Evolutionary conservation across 2,113 vertebrate species (phyloP).

Genomic region (Dipodomys stephensi): DNA sequence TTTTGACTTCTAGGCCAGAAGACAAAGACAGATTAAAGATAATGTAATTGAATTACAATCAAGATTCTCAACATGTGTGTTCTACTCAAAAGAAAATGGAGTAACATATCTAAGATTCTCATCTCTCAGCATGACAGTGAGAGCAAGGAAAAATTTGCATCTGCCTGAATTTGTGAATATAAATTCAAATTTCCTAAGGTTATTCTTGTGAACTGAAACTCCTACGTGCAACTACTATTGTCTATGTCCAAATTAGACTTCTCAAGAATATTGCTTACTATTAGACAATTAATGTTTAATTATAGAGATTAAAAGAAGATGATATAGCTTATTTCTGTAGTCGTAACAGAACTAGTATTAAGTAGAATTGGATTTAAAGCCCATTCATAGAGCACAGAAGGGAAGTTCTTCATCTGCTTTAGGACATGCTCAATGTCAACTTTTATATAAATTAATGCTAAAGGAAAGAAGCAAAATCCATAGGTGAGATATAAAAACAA

Average conservation of each 20-base stretch:
- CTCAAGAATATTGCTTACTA: not conserved
- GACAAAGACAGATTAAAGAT: not conserved
- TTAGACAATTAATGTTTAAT: slow-evolving; percentile 4
- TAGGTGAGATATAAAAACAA: slow-evolving; percentile 15
- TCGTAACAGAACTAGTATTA: not conserved
- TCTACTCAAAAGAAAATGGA: not conserved
- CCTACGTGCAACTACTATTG: too few relatives aligned
- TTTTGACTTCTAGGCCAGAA: not conserved
- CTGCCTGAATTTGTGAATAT: not conserved
- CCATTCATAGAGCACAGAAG: not conserved
- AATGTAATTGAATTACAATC: not conserved
- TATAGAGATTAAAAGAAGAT: not conserved
- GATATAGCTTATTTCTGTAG: not conserved
- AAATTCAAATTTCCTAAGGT: slow-evolving; percentile 13
- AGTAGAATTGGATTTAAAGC: not conserved
- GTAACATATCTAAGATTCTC: not conserved
- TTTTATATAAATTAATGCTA: not conserved
- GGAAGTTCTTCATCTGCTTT: not conserved
- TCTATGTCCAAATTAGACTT: not conserved
- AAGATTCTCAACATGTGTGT: not conserved
- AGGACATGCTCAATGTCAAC: not conserved
- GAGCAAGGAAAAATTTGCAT: slow-evolving; percentile 1
- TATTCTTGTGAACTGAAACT: not conserved
- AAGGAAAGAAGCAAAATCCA: not conserved
- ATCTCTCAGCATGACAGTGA: not conserved